A percentile compares a stretch with the other conserved stretches of the same genome.
These are phyloP conservation scores for Halesus radiatus DNA, from an alignment of 1,140 invertebrate species.

Conservation along the genomic window DNA sequence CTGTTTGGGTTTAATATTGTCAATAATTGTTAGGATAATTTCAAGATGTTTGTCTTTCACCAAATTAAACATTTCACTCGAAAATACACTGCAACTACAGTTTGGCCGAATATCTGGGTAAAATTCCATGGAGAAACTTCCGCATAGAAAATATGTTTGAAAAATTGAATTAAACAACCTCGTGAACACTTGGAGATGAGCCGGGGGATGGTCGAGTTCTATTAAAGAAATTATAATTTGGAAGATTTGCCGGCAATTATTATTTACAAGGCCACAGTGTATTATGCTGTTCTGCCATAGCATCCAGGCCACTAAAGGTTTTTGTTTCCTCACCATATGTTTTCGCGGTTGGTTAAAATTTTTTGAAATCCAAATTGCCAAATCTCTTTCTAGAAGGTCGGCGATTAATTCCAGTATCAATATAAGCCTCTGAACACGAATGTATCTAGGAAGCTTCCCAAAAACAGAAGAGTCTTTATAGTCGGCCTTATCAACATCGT, in stretches of 20 bases:
- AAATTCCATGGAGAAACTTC: constrained; percentile 15
- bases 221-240: constrained; percentile 18
- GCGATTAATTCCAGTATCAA: constrained; percentile 13
- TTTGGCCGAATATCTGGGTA: constrained; percentile 31
- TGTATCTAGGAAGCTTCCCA: background rate
- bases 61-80: constrained; percentile 23
- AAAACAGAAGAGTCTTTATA: background rate
- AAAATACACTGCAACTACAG: constrained; percentile 2
- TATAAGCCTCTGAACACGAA: constrained; percentile 17
- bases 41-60: constrained; percentile 12
- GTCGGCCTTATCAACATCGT: background rate
- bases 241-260: constrained; percentile 30
- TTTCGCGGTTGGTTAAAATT: constrained; percentile 28
- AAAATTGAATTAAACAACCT: constrained; percentile 17
- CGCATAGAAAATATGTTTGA: constrained; percentile 25
- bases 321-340: constrained; percentile 22
- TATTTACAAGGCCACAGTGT: constrained; percentile 25
- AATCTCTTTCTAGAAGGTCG: constrained; percentile 30
- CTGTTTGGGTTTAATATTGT: constrained; percentile 12
- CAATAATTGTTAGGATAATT: constrained; percentile 9
- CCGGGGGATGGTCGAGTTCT: background rate
- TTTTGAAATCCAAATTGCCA: constrained; percentile 27
- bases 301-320: constrained; percentile 27
- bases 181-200: background rate
- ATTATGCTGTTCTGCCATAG: constrained; percentile 31